Conservation (phyloP, 2,113 vertebrate species). For the Chamaetylas fuelleborni region DNA sequence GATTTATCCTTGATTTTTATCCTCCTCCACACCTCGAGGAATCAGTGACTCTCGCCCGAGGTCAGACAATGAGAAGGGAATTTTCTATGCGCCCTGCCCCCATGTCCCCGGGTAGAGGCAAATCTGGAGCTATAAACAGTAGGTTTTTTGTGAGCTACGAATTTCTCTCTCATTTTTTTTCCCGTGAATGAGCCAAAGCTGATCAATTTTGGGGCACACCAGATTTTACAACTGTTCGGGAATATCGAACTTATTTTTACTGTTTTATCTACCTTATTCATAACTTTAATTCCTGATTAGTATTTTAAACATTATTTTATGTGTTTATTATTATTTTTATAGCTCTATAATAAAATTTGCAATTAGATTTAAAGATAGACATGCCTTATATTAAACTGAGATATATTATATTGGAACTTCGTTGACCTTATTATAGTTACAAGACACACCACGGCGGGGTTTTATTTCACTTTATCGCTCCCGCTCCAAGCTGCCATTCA, state of each 20-base stretch:
- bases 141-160: fast-evolving
- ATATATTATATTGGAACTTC: background rate
- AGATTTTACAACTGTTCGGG: background rate
- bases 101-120: fast-evolving
- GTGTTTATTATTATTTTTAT: background rate
- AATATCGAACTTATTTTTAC: background rate
- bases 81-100: background rate
- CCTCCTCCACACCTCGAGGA: fast-evolving
- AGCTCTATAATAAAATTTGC: background rate
- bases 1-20: fast-evolving
- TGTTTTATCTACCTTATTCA: background rate
- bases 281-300: background rate
- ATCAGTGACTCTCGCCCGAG: fast-evolving
- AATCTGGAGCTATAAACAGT: no score
- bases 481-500: fast-evolving
- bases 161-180: background rate
- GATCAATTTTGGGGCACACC: background rate
- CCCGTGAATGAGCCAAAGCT: background rate
- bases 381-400: background rate
- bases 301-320: background rate
- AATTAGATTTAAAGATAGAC: background rate
- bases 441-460: fast-evolving
- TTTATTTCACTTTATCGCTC: background rate
- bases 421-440: background rate
- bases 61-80: fast-evolving